Evolutionary conservation across 2,888 invertebrate genomes (phyloP), one percentile per base, ranked within the genome.

Genomic region (Desoria tigrina): DNA sequence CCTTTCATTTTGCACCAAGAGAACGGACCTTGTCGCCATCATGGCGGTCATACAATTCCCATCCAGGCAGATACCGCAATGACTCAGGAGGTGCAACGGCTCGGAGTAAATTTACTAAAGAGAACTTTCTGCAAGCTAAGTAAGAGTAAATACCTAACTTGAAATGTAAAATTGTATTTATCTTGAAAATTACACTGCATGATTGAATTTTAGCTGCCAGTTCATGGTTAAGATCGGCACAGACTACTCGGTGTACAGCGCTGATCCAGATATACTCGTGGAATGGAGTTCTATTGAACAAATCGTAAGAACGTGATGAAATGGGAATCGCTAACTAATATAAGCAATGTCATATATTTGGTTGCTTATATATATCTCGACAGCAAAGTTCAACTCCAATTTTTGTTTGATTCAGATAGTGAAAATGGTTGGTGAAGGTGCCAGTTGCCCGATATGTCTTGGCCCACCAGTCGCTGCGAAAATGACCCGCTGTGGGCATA

Each of bases 51-150:
- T 65, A 69, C 50, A 63, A 66, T 58, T 66, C 71, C 63, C 71
- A 63, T 49, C 45, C 45, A 6, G 45, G 45, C 45, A 73, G 74
- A 63, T 73, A 74, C 69, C 71, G 73, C 61, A 67, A 65, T 65
- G 70, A 57, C 18, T 57, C 56, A 3, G 56, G 56, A 21, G 56
- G 56, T 9, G 72, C 42, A 11, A n/a, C 21, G 4, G 16, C 87
- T 88, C 77, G 90, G 88, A 79, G 28, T 16, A 58, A 28, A 45
- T 94, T 92, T 81, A 93, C 91, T 80, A 94, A 94, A 82, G 94
- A 96, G 79, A 89, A 94, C 78, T 97, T 92, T 81, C 82, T 97
- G 69, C 92, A 96, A 82, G 94, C 95, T 66, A 94, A 94, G 94
- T 94, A 83, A 84, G 87, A 6, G 24, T 32, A 32, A 32, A 32